Base-by-base conservation (phyloP, 1,140 invertebrate species). In the Drosophila bocqueti region DNA sequence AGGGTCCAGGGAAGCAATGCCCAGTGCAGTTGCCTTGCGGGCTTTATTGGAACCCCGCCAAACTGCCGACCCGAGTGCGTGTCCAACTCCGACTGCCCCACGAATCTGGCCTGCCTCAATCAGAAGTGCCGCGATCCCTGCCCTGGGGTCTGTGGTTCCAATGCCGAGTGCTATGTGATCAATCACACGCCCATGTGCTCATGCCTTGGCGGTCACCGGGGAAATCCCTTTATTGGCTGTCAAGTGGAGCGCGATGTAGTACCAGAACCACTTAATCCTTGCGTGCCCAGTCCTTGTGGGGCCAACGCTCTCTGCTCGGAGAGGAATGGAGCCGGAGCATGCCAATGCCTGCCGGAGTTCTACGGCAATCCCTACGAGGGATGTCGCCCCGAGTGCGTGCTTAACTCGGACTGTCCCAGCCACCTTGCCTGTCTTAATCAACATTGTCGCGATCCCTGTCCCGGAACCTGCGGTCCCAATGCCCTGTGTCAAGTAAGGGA, bases 381-480 rank as follows among this genome's bases (percentile, higher is more conserved):
- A 4, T 97, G 96, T 91, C 94, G 95, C 54, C 96, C 96, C 2
- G 96, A 97, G 93, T 97, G 96, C 93, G 93, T 96, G 3, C 93
- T 96, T 8, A 96, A 96, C 89, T 95, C 95, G 2, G 96, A 97
- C 85, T 97, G 96, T 81, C 93, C 95, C 50, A 94, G 95, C 15
- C 95, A 95, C 79, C 93, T 94, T 75, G 95, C 96, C 45, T 97
- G 96, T 76, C 93, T 96, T 8, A 95, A 96, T 79, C 95, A 95
- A 50, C 96, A 96, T 93, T 97, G 97, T 80, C 94, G 94, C 81
- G 95, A 97, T 94, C 96, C 96, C 45, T 97, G 97, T 84, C 94
- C 95, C 0, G 95, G 96, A 24, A 95, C 95, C n/a, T 97, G 96
- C 90, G 96, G 96, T 45, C 93, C 94, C 26, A 96, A 97, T 85